Percentiles rank a stretch among this genome's conserved stretches.
phyloP scores from a whole-genome alignment of 1,140 invertebrate species.

The Drosophila elegans region DNA sequence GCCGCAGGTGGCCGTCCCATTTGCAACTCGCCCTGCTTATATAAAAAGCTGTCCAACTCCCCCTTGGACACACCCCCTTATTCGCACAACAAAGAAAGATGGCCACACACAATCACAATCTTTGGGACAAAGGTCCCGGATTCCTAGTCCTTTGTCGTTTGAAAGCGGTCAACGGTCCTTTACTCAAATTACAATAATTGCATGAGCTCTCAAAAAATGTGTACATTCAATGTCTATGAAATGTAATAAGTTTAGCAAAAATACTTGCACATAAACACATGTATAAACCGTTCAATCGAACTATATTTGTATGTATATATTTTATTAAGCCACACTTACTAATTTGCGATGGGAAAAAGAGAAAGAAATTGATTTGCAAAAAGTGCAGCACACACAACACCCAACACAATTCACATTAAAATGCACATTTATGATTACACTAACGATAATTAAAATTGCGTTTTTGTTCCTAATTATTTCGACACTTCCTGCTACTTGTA shows the following conservation, averaged over 20 bases:
- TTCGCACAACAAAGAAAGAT: conserved; percentile 1
- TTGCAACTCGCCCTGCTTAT: conserved; percentile 59
- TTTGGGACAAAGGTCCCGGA: conserved; percentile 7
- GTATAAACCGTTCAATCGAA: conserved; percentile 26
- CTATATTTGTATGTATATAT: conserved; percentile 35
- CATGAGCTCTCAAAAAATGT: conserved; percentile 24
- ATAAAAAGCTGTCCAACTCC: conserved; percentile 42
- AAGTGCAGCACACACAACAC: conserved; percentile 6
- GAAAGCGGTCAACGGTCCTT: conserved; percentile 2
- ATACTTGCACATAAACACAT: conserved; percentile 47
- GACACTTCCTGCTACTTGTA: conserved; percentile 15
- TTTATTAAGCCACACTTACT: conserved; percentile 70
- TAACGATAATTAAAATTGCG: conserved; percentile 50
- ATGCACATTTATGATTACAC: conserved; percentile 36
- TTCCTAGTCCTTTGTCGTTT: conserved; percentile 17
- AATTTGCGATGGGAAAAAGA: conserved; percentile 46
- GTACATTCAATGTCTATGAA: conserved; percentile 32
- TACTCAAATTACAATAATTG: conserved; percentile 35
- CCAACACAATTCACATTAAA: conserved; percentile 30
- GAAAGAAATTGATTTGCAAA: conserved; percentile 28
- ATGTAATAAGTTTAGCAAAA: conserved; percentile 65
- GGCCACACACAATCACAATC: conserved; percentile 3
- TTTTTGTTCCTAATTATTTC: conserved; percentile 27
- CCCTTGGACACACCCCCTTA: conserved; percentile 25
- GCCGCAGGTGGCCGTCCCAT: conserved; percentile 62